A percentile compares a stretch with the other conserved stretches of the same genome.
phyloP scores from a whole-genome alignment of 2,797 vertebrate species.

The Poecile montanus region DNA sequence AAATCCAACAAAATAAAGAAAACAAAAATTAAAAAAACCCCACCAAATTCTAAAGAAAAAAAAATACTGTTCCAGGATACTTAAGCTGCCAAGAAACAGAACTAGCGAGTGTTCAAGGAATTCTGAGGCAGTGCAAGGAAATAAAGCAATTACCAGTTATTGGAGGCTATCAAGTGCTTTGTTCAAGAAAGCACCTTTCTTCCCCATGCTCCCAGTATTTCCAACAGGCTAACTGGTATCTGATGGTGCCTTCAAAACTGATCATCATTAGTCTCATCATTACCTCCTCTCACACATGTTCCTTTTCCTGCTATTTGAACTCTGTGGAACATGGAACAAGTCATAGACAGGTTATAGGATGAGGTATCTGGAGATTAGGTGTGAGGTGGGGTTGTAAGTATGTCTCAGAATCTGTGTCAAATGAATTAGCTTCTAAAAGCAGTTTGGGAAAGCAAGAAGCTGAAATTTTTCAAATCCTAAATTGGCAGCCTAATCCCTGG shows the following conservation, averaged over 20 bases:
- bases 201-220: neutral
- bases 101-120: neutral
- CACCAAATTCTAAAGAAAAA: neutral
- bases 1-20: neutral
- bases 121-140: neutral
- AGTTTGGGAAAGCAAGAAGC: neutral
- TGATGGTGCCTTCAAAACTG: neutral
- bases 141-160: neutral
- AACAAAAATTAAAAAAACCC: no score
- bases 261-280: neutral
- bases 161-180: neutral
- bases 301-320: neutral
- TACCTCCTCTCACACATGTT: neutral
- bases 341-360: neutral
- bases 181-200: neutral
- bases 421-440: conserved; percentile 33
- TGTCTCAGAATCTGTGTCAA: conserved; percentile 17
- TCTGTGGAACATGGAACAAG: neutral
- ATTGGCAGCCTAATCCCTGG: conserved; percentile 4
- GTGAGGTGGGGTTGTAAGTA: neutral
- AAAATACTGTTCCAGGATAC: neutral
- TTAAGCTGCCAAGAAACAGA: neutral
- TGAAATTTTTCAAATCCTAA: conserved; percentile 23
- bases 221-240: neutral
- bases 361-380: neutral